Base-by-base conservation (phyloP, 2,113 vertebrate genomes). In the Pontoporia blainvillei region DNA sequence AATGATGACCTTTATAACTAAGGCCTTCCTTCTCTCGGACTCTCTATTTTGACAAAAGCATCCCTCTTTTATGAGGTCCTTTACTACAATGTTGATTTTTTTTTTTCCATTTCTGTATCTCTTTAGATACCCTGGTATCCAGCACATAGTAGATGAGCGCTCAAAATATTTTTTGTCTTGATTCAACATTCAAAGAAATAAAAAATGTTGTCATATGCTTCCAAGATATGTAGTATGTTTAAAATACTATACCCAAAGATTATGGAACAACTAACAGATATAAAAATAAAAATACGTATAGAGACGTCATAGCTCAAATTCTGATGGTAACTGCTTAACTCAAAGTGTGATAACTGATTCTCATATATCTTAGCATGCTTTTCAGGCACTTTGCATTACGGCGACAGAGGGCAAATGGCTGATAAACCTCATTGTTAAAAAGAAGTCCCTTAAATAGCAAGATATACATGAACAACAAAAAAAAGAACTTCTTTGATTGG, bases 271-370 rank as follows among this genome's bases (percentile, higher is more conserved):
- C 17, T 66, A 88, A 27, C 5, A 27, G 29, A 41, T 17, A 88
- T 49, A 49, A 67, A 88, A 41, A 94, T 4, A 59, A 57, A 92
- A 52, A 92, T 69, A 36, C 5, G 71, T 7, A 86, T 0, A 83
- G 66, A 88, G 36, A 57, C 20, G 52, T 25, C 14, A 86, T 3
- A 90, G 46, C 34, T 89, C 78, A 96, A 92, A 94, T 94, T 95
- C 59, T 57, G 20, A 67, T 21, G 14, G 31, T 57, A 95, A 59
- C 0, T 49, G 78, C 46, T 75, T 83, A 92, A 66, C 39, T 87
- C 57, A 59, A 31, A 78, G 85, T 41, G 49, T 88, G 57, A 31
- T 73, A 76, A 84, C 64, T 66, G 13, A 73, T 2, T 41, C 5
- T 29, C 31, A 79, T 23, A 4, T 61, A 76, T 44, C 52, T 79